These are phyloP conservation scores for Parauchenoglanis punctatus DNA, from an alignment of 2,797 vertebrate species.

Conservation along the genomic window DNA sequence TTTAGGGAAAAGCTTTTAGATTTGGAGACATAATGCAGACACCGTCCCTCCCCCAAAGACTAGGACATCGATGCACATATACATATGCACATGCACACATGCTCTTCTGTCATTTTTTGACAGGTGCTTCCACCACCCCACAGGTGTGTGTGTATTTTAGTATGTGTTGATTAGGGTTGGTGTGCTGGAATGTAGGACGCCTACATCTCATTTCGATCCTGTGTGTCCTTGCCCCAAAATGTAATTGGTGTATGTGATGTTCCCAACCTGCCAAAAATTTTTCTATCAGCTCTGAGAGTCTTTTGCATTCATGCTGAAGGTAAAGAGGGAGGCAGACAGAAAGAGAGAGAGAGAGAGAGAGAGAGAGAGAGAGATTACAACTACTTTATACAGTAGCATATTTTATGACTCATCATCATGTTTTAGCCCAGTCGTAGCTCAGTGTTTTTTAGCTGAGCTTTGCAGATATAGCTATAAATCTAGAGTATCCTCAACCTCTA, in stretches of 20 bases:
- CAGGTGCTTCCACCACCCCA: slow-evolving; percentile 49
- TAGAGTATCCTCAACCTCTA: not conserved
- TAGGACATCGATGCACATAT: not conserved
- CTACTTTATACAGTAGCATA: slow-evolving; percentile 29
- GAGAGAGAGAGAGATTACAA: not conserved
- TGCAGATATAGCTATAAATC: slow-evolving; percentile 31
- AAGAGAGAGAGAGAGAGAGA: not conserved
- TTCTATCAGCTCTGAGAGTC: not conserved
- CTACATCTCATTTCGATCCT: slow-evolving; percentile 5
- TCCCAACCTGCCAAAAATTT: not conserved
- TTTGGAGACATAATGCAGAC: slow-evolving; percentile 36
- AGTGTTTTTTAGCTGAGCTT: slow-evolving; percentile 32
- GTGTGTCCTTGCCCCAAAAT: slow-evolving; percentile 29
- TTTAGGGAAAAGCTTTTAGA: slow-evolving; percentile 52
- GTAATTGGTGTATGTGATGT: not conserved
- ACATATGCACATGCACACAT: not conserved
- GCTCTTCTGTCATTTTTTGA: slow-evolving; percentile 51
- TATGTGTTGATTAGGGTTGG: slow-evolving; percentile 32
- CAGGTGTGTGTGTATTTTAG: slow-evolving; percentile 54
- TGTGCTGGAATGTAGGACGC: slow-evolving; percentile 39
- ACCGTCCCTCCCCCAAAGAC: slow-evolving; percentile 2
- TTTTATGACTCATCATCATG: slow-evolving; percentile 21
- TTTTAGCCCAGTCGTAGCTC: not conserved
- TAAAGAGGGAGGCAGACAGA: slow-evolving; percentile 1
- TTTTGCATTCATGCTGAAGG: not conserved